Evolutionary conservation across 2,113 vertebrate species (phyloP), one percentile per base, ranked within the genome.

Genomic region (Ceuthmochares aereus): DNA sequence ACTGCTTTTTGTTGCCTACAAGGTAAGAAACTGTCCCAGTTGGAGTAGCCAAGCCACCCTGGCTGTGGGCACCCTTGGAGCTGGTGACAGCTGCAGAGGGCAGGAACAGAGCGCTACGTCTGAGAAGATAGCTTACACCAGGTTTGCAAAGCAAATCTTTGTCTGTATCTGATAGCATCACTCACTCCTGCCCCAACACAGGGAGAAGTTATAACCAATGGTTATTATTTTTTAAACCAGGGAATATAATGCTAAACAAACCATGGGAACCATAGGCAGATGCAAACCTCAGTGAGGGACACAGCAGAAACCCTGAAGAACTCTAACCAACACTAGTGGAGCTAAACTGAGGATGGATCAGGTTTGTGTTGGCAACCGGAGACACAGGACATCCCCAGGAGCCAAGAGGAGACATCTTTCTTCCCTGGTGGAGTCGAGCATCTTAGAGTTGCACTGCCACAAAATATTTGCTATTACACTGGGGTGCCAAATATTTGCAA

Each of bases 51-150:
- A 51, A 34, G 36, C n/a, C 52, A 13, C 23, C 20, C 21, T 0
- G 2, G 25, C 34, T 54, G 19, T 2, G 26, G 0, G 2, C 19
- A 17, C 34, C 5, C 0, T 23, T 6, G 0, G n/a, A 79, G 52
- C 45, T 60, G 45, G 12, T 19, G n/a, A n/a, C n/a, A n/a, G n/a
- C n/a, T n/a, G n/a, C n/a, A n/a, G n/a, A n/a, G n/a, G n/a, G n/a
- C 18, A 37, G 43, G 14, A 32, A 40, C 40, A 49, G 30, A 54
- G 59, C 3, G 3, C 11, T 26, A 6, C 4, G 3, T n/a, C 20
- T 2, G 1, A 18, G 51, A 51, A 40, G 26, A 37, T n/a, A n/a
- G n/a, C 60, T 22, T 79, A 13, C 19, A 36, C 26, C 1, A 1
- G 54, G 14, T 36, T n/a, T 12, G 14, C 20, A 43, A 75, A 76